These are phyloP conservation scores for Anthonomus grandis DNA, from an alignment of 1,140 invertebrate species.

Conservation along the genomic window DNA sequence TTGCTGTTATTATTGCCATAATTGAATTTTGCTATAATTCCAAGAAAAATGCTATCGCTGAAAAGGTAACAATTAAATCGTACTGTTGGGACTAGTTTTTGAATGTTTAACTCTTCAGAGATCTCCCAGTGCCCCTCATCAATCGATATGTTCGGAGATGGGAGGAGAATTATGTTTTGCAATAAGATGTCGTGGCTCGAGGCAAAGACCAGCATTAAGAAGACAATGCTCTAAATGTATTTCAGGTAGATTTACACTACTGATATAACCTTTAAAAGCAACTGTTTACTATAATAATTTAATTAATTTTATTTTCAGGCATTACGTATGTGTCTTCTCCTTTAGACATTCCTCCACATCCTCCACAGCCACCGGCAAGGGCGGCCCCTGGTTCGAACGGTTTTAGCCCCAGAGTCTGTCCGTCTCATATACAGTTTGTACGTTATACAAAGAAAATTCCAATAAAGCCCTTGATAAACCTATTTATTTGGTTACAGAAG, in stretches of 20 bases:
- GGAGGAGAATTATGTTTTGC: conserved; percentile 76
- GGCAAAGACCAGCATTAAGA: conserved; percentile 60
- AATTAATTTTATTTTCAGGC: no score
- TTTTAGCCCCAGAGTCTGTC: conserved; percentile 27
- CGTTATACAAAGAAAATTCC: no score
- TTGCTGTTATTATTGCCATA: conserved; percentile 73
- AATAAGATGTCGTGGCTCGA: conserved; percentile 66
- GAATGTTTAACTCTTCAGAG: conserved; percentile 22
- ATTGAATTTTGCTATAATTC: conserved; percentile 82
- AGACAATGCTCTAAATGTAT: conserved; percentile 67
- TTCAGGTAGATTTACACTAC: conserved; percentile 7
- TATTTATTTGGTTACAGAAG: not conserved
- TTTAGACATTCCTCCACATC: conserved; percentile 42
- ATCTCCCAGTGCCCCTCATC: conserved; percentile 52
- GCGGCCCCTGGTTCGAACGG: conserved; percentile 38
- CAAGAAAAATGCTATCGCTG: conserved; percentile 62
- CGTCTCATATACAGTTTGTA: conserved; percentile 34
- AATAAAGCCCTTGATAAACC: no score
- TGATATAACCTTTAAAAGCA: not conserved
- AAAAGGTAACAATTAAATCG: conserved; percentile 58
- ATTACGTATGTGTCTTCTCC: conserved; percentile 40
- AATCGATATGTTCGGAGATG: conserved; percentile 80
- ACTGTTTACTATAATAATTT: not conserved
- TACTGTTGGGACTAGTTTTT: not conserved
- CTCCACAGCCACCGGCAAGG: conserved; percentile 44